phyloP scores from a whole-genome alignment of 2,888 invertebrate genomes.

The Pammene fasciana region DNA sequence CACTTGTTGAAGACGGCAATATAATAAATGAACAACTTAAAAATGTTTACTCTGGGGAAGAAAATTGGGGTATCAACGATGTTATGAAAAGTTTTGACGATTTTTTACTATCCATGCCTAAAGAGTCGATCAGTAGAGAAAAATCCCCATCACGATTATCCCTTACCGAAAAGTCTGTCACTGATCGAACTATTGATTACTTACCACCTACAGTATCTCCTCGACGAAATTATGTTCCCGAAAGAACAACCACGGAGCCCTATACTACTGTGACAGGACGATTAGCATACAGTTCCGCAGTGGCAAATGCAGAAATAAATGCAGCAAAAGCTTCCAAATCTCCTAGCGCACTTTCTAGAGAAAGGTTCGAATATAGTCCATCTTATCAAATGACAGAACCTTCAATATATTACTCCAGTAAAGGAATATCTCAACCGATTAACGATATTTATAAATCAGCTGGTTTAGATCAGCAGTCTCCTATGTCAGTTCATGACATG shows the following conservation, averaged over 20 bases:
- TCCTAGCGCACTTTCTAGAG: slow-evolving; percentile 81
- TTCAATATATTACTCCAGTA: slow-evolving; percentile 69
- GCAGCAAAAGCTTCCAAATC: slow-evolving; percentile 80
- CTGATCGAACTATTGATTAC: slow-evolving; percentile 86
- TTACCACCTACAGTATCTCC: slow-evolving; percentile 83
- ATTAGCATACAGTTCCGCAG: slow-evolving; percentile 86
- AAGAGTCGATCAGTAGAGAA: slow-evolving; percentile 76
- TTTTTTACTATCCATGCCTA: slow-evolving; percentile 80
- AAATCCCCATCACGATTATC: slow-evolving; percentile 86
- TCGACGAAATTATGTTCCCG: slow-evolving; percentile 82
- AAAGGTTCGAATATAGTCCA: slow-evolving; percentile 83
- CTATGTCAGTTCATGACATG: slow-evolving; percentile 85
- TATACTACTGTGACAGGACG: slow-evolving; percentile 86
- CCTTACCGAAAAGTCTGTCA: slow-evolving; percentile 83
- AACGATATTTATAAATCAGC: slow-evolving; percentile 78
- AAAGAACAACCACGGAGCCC: slow-evolving; percentile 84
- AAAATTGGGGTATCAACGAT: slow-evolving; percentile 88
- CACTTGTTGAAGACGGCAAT: slow-evolving; percentile 85
- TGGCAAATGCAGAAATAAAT: slow-evolving; percentile 85
- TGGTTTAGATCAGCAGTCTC: slow-evolving; percentile 83
- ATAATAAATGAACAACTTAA: slow-evolving; percentile 88
- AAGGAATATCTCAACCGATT: slow-evolving; percentile 69
- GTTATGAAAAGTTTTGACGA: slow-evolving; percentile 86
- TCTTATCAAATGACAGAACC: slow-evolving; percentile 76
- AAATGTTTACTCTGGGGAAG: slow-evolving; percentile 86